Conservation (phyloP, 1,140 invertebrate species). For the Lepidurus packardi region DNA sequence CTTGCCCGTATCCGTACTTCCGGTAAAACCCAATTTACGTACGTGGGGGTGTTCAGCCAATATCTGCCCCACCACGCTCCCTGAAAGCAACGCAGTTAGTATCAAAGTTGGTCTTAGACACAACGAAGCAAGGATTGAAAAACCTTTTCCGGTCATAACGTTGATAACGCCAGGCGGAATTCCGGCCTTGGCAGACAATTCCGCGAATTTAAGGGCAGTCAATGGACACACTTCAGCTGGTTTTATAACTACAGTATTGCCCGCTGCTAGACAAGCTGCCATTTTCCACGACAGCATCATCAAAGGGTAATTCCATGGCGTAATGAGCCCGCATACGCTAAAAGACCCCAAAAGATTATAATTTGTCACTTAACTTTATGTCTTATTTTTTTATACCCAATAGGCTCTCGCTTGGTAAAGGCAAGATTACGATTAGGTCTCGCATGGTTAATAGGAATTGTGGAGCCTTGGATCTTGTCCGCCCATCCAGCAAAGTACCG, state of each 20-base stretch:
- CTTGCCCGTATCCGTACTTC: slow-evolving; percentile 81
- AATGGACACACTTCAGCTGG: slow-evolving; percentile 73
- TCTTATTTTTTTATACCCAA: slow-evolving; percentile 54
- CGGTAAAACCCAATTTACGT: slow-evolving; percentile 89
- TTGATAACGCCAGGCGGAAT: slow-evolving; percentile 93
- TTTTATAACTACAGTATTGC: slow-evolving; percentile 61
- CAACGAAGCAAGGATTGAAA: not conserved
- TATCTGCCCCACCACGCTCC: slow-evolving; percentile 70
- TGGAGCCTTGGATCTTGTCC: slow-evolving; percentile 52
- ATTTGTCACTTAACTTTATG: not conserved
- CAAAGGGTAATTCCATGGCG: slow-evolving; percentile 55
- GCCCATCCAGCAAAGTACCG: slow-evolving; percentile 64
- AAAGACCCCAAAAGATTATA: slow-evolving; percentile 29
- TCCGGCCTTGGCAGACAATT: slow-evolving; percentile 75
- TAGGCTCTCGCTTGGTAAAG: slow-evolving; percentile 81
- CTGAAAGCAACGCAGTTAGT: slow-evolving; percentile 40
- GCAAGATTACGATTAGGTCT: slow-evolving; percentile 83
- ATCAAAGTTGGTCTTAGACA: not conserved
- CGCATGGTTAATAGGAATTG: slow-evolving; percentile 63
- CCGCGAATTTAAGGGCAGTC: slow-evolving; percentile 89
- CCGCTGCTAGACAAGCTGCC: slow-evolving; percentile 57
- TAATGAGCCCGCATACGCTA: slow-evolving; percentile 57
- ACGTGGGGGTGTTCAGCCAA: slow-evolving; percentile 75
- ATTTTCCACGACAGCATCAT: slow-evolving; percentile 54
- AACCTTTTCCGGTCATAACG: slow-evolving; percentile 75